Evolutionary conservation across 2,797 vertebrate species (phyloP), one percentile per base, ranked within the genome.

Genomic region (Sebastes ruberrimus): DNA sequence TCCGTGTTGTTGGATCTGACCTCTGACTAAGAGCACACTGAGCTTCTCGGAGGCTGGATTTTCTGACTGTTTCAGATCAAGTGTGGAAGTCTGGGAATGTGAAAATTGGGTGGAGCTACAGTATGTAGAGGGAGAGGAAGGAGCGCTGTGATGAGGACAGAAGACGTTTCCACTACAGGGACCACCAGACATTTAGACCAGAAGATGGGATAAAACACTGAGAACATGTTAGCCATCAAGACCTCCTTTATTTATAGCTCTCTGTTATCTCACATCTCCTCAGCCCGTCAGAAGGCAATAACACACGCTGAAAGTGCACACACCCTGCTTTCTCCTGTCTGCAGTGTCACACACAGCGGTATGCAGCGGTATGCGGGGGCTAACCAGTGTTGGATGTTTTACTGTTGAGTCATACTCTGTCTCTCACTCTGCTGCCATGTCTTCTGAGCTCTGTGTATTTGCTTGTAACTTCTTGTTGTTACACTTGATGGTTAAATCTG

Each of bases 351-450:
- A 68, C 74, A 74, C 28, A 80, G 67, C 66, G 79, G 57, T 82
- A 46, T 52, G 78, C 70, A 11, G 63, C 71, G 82, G 81, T 85
- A 87, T 91, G 86, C 30, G 62, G 76, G 62, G 83, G 85, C 84
- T 86, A 87, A 86, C 86, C 84, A 86, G 63, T 60, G 83, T 65
- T 81, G 83, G 63, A 86, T 91, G 78, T 78, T 84, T 90, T 28
- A 72, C 72, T 72, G 86, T 86, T 91, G 88, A 91, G 75, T 91
- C 88, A 90, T 62, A 25, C 79, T 81, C 72, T 55, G 22, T 59
- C 56, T 55, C 71, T 76, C 70, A 23, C 46, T 75, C 70, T 62
- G 62, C 80, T 55, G 25, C 74, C 69, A 61, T 71, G 67, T 82
- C 71, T 63, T 80, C 68, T 77, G 64, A 35, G 35, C 74, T 35